Evolutionary conservation across 2,113 vertebrate species (phyloP), one percentile per base, ranked within the genome.

Genomic region (Podarcis muralis): DNA sequence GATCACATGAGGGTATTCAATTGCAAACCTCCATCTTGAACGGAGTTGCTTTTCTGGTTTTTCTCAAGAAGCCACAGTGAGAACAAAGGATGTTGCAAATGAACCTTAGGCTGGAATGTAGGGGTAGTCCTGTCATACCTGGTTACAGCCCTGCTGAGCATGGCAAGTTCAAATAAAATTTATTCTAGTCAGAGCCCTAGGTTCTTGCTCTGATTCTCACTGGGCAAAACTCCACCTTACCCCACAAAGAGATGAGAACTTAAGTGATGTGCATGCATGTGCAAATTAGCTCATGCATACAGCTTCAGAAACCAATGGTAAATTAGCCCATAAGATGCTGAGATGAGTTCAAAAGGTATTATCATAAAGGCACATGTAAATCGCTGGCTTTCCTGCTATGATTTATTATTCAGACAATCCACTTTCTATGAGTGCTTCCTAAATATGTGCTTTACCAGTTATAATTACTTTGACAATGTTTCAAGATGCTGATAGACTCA

Each of bases 401-500:
- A 87, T n/a, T 91, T 89, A 74, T 4, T 87, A 89, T 68, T 32
- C 40, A 90, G 83, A 91, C 66, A 89, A 35, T 48, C 15, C 75
- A 1, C 81, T 91, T 90, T n/a, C 89, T 27, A n/a, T 57, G 59
- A 79, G 92, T 25, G 84, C 88, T 87, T 81, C 86, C 35, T 84
- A 83, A 90, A 91, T 88, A 3, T 5, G 1, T 1, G 83, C 37
- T 80, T 81, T 90, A 81, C 75, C 48, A 59, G n/a, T 81, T 57
- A 84, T 83, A 89, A 22, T 1, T 90, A 83, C 35, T 53, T 74
- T 87, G 83, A 86, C 16, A 89, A 18, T 89, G 40, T 76, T 92
- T 93, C 80, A 90, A 90, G 78, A 91, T 87, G 68, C n/a, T 74
- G 66, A 90, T 25, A 92, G 35, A 87, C n/a, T 85, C 20, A 62